Evolutionary conservation across 2,888 invertebrate species (phyloP), one percentile per base, ranked within the genome.

Genomic region (Thymelicus lineola): DNA sequence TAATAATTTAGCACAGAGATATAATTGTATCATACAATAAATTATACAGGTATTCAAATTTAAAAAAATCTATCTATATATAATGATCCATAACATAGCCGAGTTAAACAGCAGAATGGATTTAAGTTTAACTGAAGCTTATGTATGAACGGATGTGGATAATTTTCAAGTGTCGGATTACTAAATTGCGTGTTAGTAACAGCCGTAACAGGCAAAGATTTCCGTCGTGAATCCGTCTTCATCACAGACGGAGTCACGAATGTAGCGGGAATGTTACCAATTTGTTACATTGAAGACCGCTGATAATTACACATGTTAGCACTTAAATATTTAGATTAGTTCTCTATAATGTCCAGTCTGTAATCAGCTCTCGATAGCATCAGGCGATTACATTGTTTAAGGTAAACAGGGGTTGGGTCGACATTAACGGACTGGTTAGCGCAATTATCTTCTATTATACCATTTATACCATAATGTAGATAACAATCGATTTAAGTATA

Each of bases 351-450:
- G 50, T 59, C 53, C 59, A 70, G 58, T 59, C 64, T 12, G 58
- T 70, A 64, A 70, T 70, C 64, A 64, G 20, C 64, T 70, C 64
- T 64, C 59, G 69, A 70, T 70, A 70, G 50, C 64, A 64, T 70
- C 64, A 15, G 53, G 2, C 53, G 69, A 70, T 70, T 70, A 70
- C 69, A 70, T 64, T 70, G 64, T 64, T 69, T 63, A 64, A 64
- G 38, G 64, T 64, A 59, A 70, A 70, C 58, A 62, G 38, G 63
- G 48, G 69, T 58, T 69, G 62, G 57, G 68, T 58, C 42, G 28
- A 50, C 64, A 50, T 50, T 42, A 20, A 6, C 46, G 46, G 42
- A 15, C 63, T 50, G 64, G 64, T 69, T 63, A 58, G n/a, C 15
- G 58, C 69, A 69, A 69, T 69, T 69, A 69, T 69, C 69, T 36